Evolutionary conservation across 1,140 invertebrate species (phyloP), one percentile per base, ranked within the genome.

Genomic region (Drosophila equinoxialis): DNA sequence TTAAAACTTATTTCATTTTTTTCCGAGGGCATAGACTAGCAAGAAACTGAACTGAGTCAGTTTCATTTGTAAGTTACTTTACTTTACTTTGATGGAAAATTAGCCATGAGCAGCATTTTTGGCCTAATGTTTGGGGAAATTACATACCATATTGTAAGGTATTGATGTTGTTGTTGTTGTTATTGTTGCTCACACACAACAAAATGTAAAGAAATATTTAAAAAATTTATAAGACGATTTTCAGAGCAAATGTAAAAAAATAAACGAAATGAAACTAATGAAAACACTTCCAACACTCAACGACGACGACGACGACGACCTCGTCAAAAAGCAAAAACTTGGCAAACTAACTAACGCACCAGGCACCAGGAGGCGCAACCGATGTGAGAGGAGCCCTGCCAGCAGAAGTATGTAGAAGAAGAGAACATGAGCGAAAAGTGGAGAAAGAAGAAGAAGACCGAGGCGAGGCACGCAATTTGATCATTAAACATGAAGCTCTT

Each of bases 401-500:
- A 51, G 60, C 68, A 73, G 48, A 20, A 74, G 5, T 17, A 13
- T 14, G 17, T 33, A 57, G 41, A 66, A 71, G 26, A 68, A 77
- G 39, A 73, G 17, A 51, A 57, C 37, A 26, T 39, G 11, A 63
- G 14, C 72, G 75, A 75, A 67, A 80, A 74, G 64, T 64, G 68
- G 42, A 69, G 73, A 73, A 76, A 73, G 65, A 76, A 66, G 65
- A 76, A 66, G 73, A 69, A 73, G 74, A 66, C 66, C 74, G 55
- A 70, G 80, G 79, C 78, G 77, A 83, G 84, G 83, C 83, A 87
- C 83, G 83, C 83, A 87, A 87, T 87, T 89, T 65, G 83, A 87
- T 89, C 83, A 87, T 87, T 87, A 87, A 87, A 87, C 83, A 87
- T 87, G 83, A 89, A 87, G 84, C 83, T 87, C 83, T 87, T 87